Base-by-base conservation (phyloP, 2,797 vertebrate genomes). In the Pelochelys cantorii region DNA sequence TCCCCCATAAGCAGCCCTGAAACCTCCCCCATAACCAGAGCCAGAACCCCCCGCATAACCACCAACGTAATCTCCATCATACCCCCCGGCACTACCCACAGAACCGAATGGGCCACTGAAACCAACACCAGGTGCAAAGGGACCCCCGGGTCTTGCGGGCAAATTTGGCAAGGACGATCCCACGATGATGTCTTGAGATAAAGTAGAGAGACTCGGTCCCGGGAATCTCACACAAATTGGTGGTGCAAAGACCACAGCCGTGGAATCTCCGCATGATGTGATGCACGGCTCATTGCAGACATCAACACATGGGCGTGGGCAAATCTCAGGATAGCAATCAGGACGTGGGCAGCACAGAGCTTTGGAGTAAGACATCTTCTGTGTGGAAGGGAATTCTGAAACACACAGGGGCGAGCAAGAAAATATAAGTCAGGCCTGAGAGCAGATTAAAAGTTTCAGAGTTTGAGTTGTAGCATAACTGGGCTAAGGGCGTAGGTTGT, bases 201-300 rank as follows among this genome's bases (percentile, higher is more conserved):
- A 97, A 0, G 95, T 62, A 89, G 42, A 55, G 54, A 96, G 90
- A 57, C 94, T 93, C 81, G 96, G 96, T 10, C 96, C 96, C 0
- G 96, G 96, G 84, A 97, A 97, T 0, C 86, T 95, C 75, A 96
- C 92, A 0, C 94, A 60, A 25, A 96, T 95, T 0, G 96, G 96
- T 0, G 96, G 96, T 0, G 93, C 90, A 0, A 84, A 95, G 29
- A 96, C 93, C 0, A 97, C 87, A 2, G 96, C 96, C 1, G 84
- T 94, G 4, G 96, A 96, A 0, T 93, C 95, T 1, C 65, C 89
- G 0, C 95, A 96, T 1, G 96, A 48, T 2, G 56, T 3, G 0
- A 93, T 0, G 18, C 83, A 96, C 0, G 92, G 92, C n/a, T 96
- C 87, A 0, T 86, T 96, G 31, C 68, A 20, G 52, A 2, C 4